Conservation (phyloP, 2,113 vertebrate genomes). For the Mixornis gularis region DNA sequence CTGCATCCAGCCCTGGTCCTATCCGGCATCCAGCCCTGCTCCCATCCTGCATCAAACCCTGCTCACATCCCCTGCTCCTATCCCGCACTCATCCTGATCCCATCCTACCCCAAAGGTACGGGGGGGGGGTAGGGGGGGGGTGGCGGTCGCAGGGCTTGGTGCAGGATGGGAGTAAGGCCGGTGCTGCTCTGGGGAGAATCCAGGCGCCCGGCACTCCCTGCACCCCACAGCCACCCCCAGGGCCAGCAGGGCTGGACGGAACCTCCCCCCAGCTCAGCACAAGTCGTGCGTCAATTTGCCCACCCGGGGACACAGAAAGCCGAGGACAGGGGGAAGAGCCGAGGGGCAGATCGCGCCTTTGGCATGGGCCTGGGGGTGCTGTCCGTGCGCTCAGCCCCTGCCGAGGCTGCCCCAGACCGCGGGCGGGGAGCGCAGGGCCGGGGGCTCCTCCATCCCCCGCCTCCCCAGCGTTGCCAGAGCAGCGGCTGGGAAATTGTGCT, state of each 20-base stretch:
- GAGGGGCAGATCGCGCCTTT: neutral
- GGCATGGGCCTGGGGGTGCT: rapidly evolving
- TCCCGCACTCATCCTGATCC: neutral
- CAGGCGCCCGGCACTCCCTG: rapidly evolving
- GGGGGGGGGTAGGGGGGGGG: too few relatives aligned
- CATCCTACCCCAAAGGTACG: neutral
- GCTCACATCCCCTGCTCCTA: neutral
- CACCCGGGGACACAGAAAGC: neutral
- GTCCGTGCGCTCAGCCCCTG: neutral
- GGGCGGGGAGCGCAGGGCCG: neutral
- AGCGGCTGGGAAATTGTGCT: slow-evolving; percentile 60
- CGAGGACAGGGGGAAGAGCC: neutral
- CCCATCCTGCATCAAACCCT: neutral
- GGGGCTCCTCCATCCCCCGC: neutral
- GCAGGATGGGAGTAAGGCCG: neutral
- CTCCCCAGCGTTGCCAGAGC: neutral
- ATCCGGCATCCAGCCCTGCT: neutral
- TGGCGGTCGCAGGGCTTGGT: neutral
- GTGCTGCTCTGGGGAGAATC: neutral
- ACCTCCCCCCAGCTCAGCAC: neutral
- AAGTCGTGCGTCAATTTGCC: neutral
- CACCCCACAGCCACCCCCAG: neutral
- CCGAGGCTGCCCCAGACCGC: neutral
- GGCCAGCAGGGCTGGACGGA: neutral
- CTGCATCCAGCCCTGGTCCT: neutral